A percentile compares a stretch with the other conserved stretches of the same genome.
These are phyloP conservation scores for Perithous albicinctus DNA, from an alignment of 2,888 invertebrate species.

Conservation along the genomic window DNA sequence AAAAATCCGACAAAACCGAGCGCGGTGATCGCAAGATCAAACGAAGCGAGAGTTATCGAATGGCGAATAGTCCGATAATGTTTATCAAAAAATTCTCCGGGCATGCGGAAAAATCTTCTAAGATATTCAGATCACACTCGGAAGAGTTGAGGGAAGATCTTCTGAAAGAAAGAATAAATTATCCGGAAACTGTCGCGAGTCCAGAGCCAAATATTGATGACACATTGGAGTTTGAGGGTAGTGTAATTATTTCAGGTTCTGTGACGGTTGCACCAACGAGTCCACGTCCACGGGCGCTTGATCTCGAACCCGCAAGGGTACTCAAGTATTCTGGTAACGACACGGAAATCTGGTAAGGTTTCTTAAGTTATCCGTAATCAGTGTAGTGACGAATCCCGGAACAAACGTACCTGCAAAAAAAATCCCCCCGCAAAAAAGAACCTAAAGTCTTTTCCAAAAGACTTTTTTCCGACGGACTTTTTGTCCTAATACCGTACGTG, in stretches of 20 bases:
- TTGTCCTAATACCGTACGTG: too few species aligned
- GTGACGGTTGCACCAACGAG: constrained; percentile 83
- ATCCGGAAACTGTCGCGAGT: constrained; percentile 88
- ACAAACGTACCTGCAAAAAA: constrained; percentile 85
- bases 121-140: constrained; percentile 81
- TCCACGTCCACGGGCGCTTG: constrained; percentile 88
- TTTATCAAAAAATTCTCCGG: constrained; percentile 86
- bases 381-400: not conserved
- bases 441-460: too few species aligned
- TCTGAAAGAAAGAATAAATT: constrained; percentile 89
- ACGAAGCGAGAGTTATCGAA: constrained; percentile 93
- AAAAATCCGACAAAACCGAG: constrained; percentile 59
- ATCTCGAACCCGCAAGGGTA: constrained; percentile 88
- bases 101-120: constrained; percentile 74
- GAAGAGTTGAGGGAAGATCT: constrained; percentile 84
- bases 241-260: constrained; percentile 59
- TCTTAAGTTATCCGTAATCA: constrained; percentile 71
- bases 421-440: too few species aligned
- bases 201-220: constrained; percentile 79
- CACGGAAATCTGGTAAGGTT: constrained; percentile 94
- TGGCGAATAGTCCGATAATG: constrained; percentile 91
- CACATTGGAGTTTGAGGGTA: constrained; percentile 83
- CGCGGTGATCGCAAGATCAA: constrained; percentile 87
- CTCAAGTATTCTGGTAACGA: constrained; percentile 88
- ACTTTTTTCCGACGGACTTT: too few species aligned